Evolutionary conservation across 2,888 invertebrate species (phyloP).

Genomic region (Fragum fragum): DNA sequence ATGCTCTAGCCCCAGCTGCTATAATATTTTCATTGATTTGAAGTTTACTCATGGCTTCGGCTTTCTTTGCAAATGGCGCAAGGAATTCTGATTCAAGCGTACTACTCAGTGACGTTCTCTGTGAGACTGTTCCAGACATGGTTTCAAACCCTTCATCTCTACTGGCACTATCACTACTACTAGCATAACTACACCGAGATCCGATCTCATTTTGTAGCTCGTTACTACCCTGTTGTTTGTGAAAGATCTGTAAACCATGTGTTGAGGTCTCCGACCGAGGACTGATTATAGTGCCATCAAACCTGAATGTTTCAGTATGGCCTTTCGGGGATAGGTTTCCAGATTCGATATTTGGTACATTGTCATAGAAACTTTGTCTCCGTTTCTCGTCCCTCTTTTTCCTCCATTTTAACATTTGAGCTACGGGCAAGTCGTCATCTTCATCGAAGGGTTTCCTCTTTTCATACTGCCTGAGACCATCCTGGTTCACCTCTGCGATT

Average conservation of each 20-base stretch:
- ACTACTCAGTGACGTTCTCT: conserved; percentile 85
- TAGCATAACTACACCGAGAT: conserved; percentile 80
- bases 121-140: conserved; percentile 82
- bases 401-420: conserved; percentile 78
- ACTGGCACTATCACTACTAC: conserved; percentile 78
- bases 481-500: conserved; percentile 58
- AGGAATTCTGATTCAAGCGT: conserved; percentile 83
- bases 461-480: conserved; percentile 46
- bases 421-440: conserved; percentile 74
- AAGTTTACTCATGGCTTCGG: conserved; percentile 58
- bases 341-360: conserved; percentile 72
- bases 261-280: conserved; percentile 62
- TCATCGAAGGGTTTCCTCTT: conserved; percentile 62
- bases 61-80: conserved; percentile 68
- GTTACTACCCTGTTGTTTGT: conserved; percentile 71
- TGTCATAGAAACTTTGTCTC: conserved; percentile 80
- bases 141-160: conserved; percentile 86
- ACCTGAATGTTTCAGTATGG: conserved; percentile 46
- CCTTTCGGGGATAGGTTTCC: conserved; percentile 68
- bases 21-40: conserved; percentile 70
- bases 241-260: conserved; percentile 54
- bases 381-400: conserved; percentile 71
- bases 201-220: conserved; percentile 79
- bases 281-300: conserved; percentile 54
- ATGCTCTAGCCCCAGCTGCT: conserved; percentile 65